Evolutionary conservation across 2,113 vertebrate species (phyloP), one percentile per base, ranked within the genome.

Genomic region (Arvicanthis niloticus): DNA sequence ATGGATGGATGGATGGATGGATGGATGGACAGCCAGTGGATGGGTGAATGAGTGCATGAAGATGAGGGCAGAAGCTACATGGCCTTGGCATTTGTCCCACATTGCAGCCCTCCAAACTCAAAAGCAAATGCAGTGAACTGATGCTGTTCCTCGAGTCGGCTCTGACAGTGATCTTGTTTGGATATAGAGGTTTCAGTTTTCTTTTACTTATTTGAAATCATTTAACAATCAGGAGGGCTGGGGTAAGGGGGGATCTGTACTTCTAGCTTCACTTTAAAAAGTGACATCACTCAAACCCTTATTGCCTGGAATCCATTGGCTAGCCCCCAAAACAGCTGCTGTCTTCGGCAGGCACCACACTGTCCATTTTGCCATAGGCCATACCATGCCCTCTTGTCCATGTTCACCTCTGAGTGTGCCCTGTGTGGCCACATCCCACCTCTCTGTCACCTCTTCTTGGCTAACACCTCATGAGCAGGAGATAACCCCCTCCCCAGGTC

Each of bases 261-360:
- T 73, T 89, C 88, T 86, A 34, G 3, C 26, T 97, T 95, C 70
- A 88, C 26, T 94, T 92, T 42, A 88, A 68, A 78, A 60, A 81
- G 9, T n/a, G 81, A 42, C 22, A 5, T 90, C 21, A 12, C 5
- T 51, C 45, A 89, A 29, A 16, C 5, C 72, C 29, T n/a, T 72
- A 40, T 21, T 58, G 58, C 62, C 86, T 88, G 67, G 19, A 75
- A 88, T 70, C 34, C 0, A 2, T 10, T 76, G 56, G 37, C 31
- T 90, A 42, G 42, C 80, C 24, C 56, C 13, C 1, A 80, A 48
- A 70, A n/a, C 48, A 56, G 60, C 60, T 40, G 75, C 26, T 68
- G 15, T 75, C n/a, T 19, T 73, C 51, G 89, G 51, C 95, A 62
- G 67, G 9, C 13, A 72, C 68, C 22, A 8, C 13, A 1, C 15